These are phyloP conservation scores for Ariolimax columbianus DNA, from an alignment of 2,888 invertebrate species.

Conservation along the genomic window DNA sequence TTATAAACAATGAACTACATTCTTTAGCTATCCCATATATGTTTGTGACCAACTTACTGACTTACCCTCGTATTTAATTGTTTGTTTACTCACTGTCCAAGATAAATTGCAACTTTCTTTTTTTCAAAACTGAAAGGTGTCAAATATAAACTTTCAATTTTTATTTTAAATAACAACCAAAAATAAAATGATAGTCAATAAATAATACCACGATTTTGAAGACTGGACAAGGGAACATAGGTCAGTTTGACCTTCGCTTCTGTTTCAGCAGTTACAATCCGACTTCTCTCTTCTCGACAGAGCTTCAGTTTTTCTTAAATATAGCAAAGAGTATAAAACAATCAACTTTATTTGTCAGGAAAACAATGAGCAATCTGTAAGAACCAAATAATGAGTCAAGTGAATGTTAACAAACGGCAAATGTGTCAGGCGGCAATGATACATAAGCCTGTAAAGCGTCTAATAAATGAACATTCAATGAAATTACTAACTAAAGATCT, in stretches of 20 bases:
- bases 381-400: background rate
- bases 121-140: no score
- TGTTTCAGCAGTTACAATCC: conserved; percentile 64
- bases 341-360: background rate
- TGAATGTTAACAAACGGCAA: background rate
- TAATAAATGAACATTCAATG: no score
- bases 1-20: no score
- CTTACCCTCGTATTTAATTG: no score
- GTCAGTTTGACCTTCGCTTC: background rate
- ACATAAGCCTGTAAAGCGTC: no score
- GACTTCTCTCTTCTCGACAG: conserved; percentile 67
- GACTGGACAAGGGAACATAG: background rate
- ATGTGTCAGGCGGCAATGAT: no score
- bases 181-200: no score
- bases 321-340: background rate
- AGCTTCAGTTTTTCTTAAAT: conserved; percentile 63
- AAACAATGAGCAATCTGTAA: background rate
- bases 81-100: no score
- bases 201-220: conserved; percentile 30
- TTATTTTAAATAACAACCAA: background rate
- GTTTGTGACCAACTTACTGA: no score
- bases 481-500: no score
- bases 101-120: no score
- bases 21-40: no score
- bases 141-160: background rate